phyloP scores from a whole-genome alignment of 2,797 vertebrate genomes.

The Heterohyrax brucei region DNA sequence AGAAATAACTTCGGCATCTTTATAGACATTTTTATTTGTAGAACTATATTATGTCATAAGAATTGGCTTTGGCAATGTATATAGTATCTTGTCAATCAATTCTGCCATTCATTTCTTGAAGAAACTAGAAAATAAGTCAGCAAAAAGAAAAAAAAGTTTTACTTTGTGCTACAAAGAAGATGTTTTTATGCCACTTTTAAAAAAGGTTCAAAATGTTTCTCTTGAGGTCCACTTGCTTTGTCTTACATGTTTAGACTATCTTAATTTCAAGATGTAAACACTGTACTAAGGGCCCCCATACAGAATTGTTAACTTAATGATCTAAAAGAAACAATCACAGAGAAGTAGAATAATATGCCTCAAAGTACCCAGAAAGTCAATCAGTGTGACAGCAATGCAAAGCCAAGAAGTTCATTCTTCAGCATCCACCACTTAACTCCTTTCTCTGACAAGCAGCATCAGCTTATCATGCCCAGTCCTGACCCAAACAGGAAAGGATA shows the following conservation, averaged over 20 bases:
- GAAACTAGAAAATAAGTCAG: slow-evolving; percentile 60
- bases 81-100: slow-evolving; percentile 70
- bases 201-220: slow-evolving; percentile 57
- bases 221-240: slow-evolving; percentile 18
- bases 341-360: slow-evolving; percentile 45
- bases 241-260: slow-evolving; percentile 35
- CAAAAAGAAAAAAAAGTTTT: not conserved
- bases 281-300: not conserved
- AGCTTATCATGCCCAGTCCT: slow-evolving; percentile 64
- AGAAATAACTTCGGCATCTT: slow-evolving; percentile 87
- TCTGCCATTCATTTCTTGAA: slow-evolving; percentile 78
- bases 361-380: slow-evolving; percentile 61
- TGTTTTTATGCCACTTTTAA: slow-evolving; percentile 62
- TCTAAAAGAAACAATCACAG: slow-evolving; percentile 54
- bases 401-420: slow-evolving; percentile 73
- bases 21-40: slow-evolving; percentile 86
- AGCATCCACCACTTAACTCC: slow-evolving; percentile 49
- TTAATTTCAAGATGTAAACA: slow-evolving; percentile 21
- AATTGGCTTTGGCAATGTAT: slow-evolving; percentile 79
- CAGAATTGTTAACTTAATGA: slow-evolving; percentile 69
- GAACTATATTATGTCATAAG: slow-evolving; percentile 84
- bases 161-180: not conserved
- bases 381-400: slow-evolving; percentile 62
- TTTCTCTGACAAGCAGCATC: slow-evolving; percentile 61
- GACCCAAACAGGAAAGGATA: slow-evolving; percentile 77